Conservation (phyloP, 2,797 vertebrate species). For the Scolopax bukidnonensis region DNA sequence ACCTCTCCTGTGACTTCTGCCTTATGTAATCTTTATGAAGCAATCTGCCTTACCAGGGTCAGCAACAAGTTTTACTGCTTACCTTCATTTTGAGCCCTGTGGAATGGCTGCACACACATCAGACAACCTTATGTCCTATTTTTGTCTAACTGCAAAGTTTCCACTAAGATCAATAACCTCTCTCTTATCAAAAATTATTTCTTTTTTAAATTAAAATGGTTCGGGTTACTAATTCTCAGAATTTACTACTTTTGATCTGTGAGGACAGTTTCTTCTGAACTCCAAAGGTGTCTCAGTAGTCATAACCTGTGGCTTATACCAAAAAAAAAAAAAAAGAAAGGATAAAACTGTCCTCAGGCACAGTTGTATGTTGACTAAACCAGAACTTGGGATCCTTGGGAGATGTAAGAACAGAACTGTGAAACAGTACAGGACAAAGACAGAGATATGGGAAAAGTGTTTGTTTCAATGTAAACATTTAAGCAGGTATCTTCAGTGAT, state of each 20-base stretch:
- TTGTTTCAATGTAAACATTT: background rate
- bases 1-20: background rate
- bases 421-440: background rate
- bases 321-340: background rate
- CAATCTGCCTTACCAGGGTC: background rate
- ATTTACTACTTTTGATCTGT: background rate
- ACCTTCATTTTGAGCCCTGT: background rate
- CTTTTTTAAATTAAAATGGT: background rate
- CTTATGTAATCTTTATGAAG: background rate
- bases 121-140: background rate
- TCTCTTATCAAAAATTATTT: background rate
- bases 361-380: background rate
- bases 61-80: background rate
- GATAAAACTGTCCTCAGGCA: background rate
- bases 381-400: background rate
- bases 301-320: background rate
- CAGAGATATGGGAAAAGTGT: background rate
- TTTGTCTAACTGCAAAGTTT: background rate
- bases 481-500: background rate
- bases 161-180: background rate
- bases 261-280: background rate
- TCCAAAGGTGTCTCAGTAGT: background rate
- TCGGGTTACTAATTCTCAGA: background rate
- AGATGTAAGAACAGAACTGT: background rate
- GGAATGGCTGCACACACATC: background rate